These are phyloP conservation scores for honey bee (Apis mellifera) DNA, from an alignment of 1,140 invertebrate species.

Conservation along the genomic window DNA sequence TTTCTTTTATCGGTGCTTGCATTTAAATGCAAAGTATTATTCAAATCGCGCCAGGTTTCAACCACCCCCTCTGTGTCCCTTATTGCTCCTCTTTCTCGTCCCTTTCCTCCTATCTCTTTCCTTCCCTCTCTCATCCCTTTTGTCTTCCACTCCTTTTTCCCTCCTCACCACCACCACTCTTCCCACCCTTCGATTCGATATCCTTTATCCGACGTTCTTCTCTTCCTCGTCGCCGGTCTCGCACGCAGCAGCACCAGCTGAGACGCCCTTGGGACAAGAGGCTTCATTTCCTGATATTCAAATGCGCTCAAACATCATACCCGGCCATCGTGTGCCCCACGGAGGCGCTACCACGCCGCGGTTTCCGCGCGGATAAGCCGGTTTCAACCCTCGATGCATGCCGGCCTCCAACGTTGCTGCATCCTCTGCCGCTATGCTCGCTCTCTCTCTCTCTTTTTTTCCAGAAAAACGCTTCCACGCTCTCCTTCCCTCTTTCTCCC, in stretches of 20 bases:
- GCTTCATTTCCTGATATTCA: slow-evolving; percentile 81
- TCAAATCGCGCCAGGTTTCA: slow-evolving; percentile 71
- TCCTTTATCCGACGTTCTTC: slow-evolving; percentile 4
- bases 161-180: background rate
- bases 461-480: background rate
- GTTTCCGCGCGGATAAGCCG: slow-evolving; percentile 68
- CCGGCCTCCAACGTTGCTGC: background rate
- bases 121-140: slow-evolving; percentile 14
- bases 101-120: background rate
- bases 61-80: slow-evolving; percentile 36
- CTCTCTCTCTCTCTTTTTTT: background rate
- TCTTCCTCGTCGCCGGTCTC: slow-evolving; percentile 13
- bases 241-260: slow-evolving; percentile 26
- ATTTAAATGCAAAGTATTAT: slow-evolving; percentile 81
- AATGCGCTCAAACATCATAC: slow-evolving; percentile 79
- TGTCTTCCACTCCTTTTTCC: slow-evolving; percentile 1
- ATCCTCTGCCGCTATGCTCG: background rate
- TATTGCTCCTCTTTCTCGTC: slow-evolving; percentile 28
- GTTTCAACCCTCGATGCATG: slow-evolving; percentile 42
- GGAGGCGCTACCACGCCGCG: slow-evolving; percentile 56
- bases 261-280: slow-evolving; percentile 68
- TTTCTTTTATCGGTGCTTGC: slow-evolving; percentile 76
- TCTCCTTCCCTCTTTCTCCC: background rate
- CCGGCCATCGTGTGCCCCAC: slow-evolving; percentile 46
- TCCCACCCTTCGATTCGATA: slow-evolving; percentile 14